Evolutionary conservation across 2,797 vertebrate species (phyloP).

Genomic region (Limnodromus scolopaceus): DNA sequence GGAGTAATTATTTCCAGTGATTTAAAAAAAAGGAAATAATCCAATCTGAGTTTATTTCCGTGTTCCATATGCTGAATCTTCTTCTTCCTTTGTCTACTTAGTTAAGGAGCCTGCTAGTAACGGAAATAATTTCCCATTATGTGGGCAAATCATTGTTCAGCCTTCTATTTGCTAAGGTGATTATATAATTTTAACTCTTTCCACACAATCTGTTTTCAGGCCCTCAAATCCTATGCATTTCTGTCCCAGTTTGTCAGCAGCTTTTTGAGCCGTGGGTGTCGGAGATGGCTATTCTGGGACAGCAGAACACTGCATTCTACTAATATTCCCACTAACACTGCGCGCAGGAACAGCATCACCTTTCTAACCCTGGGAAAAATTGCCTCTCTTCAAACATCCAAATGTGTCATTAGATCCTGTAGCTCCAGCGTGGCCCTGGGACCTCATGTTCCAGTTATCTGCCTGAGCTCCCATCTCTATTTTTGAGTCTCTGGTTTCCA

Average conservation of each 20-base stretch:
- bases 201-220: neutral
- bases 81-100: neutral
- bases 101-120: conserved; percentile 14
- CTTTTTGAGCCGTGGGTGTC: neutral
- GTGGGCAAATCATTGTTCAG: neutral
- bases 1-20: neutral
- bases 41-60: conserved; percentile 4
- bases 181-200: neutral
- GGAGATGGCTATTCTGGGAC: neutral
- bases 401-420: neutral
- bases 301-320: neutral
- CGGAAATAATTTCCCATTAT: neutral
- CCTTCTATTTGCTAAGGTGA: neutral
- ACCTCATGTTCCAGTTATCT: neutral
- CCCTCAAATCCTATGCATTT: neutral
- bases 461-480: neutral
- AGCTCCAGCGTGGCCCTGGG: neutral
- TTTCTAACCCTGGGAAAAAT: neutral
- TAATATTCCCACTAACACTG: neutral
- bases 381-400: neutral
- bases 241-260: neutral
- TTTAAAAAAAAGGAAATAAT: neutral
- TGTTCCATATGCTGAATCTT: neutral
- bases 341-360: neutral
- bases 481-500: neutral